Percentiles rank a stretch among this genome's conserved stretches.
phyloP scores from a whole-genome alignment of 1,140 invertebrate species.

The Caenorhabditis brenneri region DNA sequence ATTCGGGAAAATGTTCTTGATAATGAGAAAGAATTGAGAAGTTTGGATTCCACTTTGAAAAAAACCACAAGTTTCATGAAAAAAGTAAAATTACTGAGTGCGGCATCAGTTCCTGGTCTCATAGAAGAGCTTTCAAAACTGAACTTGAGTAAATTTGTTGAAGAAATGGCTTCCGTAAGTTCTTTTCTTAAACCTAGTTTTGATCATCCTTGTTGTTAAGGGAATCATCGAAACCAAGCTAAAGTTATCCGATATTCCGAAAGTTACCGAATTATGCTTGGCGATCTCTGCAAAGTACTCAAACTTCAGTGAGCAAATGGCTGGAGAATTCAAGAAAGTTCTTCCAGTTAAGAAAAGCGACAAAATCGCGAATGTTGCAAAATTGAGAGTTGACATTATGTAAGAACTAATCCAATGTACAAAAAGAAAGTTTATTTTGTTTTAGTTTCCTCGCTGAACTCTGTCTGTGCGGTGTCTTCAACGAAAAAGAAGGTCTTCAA shows the following conservation, averaged over 20 bases:
- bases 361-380: slow-evolving; percentile 54
- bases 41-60: slow-evolving; percentile 54
- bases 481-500: slow-evolving; percentile 52
- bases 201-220: neutral
- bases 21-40: slow-evolving; percentile 27
- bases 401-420: neutral
- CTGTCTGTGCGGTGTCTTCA: slow-evolving; percentile 48
- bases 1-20: slow-evolving; percentile 8
- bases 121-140: slow-evolving; percentile 49
- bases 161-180: slow-evolving; percentile 52
- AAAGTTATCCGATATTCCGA: slow-evolving; percentile 48
- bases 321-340: slow-evolving; percentile 49
- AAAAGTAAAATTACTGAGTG: slow-evolving; percentile 47
- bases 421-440: neutral
- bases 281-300: slow-evolving; percentile 37
- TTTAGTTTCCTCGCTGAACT: slow-evolving; percentile 57
- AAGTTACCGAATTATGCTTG: slow-evolving; percentile 49
- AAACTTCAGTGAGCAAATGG: slow-evolving; percentile 36
- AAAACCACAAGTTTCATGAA: slow-evolving; percentile 60
- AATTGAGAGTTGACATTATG: slow-evolving; percentile 54
- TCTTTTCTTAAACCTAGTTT: neutral
- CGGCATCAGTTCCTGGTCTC: slow-evolving; percentile 25
- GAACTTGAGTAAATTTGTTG: slow-evolving; percentile 56
- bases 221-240: slow-evolving; percentile 56
- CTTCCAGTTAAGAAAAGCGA: slow-evolving; percentile 54